Evolutionary conservation across 2,113 vertebrate genomes (phyloP), one percentile per base, ranked within the genome.

Genomic region (Ramphastos sulfuratus): DNA sequence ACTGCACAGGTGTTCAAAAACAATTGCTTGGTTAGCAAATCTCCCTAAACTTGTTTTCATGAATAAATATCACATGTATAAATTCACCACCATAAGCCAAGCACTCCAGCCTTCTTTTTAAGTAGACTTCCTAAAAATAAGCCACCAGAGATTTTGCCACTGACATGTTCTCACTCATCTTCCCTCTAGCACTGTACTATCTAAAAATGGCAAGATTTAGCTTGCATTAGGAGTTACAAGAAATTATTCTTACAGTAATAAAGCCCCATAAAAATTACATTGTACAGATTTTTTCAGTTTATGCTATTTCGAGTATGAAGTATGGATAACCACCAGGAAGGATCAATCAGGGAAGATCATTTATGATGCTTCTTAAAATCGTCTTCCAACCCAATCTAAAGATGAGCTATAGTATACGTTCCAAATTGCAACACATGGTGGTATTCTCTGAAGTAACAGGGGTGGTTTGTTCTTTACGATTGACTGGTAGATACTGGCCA

Each of bases 391-490:
- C 30, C 61, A 91, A 23, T 10, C 42, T 81, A 50, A 72, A 88
- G 60, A 85, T 31, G 46, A 93, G 37, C 12, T 86, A 42, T 42
- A 91, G 42, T 46, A 82, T 65, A 91, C 31, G 31, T 73, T 58
- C 79, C 82, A 83, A 74, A 75, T 63, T 75, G 75, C 54, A 96
- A 83, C 94, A 90, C 92, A 94, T 24, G 90, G 93, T 90, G 83
- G 72, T 74, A 95, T 96, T 95, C 93, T 54, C 12, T 79, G 85
- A 58, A 30, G 20, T 52, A 64, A 61, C 24, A 65, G 69, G 50
- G 6, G 28, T 58, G 44, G 37, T 24, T 85, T 37, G 10, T 52
- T 71, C 42, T 72, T 84, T 31, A 42, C 54, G 56, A 37, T 1
- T 72, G 58, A 64, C 46, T 55, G 67, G 24, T 25, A 71, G 60